A percentile compares a stretch with the other conserved stretches of the same genome.
Evolutionary conservation across 2,113 vertebrate species (phyloP).

Genomic region (Gallinago media): DNA sequence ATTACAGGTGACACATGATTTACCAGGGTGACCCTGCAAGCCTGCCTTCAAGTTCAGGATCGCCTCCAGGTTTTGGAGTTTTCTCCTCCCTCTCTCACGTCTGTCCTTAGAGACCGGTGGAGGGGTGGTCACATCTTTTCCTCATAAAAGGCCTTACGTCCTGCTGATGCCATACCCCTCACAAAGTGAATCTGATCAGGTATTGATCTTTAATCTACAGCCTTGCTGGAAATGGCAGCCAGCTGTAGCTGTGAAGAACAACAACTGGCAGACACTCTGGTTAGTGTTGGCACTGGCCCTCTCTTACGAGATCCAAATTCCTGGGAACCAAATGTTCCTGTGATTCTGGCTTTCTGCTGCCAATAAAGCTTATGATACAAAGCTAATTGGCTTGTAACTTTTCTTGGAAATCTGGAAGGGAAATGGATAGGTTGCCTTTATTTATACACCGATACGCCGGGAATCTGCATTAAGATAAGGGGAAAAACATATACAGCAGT

Average conservation of each 20-base stretch:
- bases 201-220: slow-evolving; percentile 53
- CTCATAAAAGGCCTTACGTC: neutral
- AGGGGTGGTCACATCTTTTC: neutral
- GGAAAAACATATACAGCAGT: neutral
- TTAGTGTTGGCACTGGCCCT: slow-evolving; percentile 72
- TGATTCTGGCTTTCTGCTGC: slow-evolving; percentile 78
- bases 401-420: slow-evolving; percentile 75
- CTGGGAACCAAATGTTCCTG: slow-evolving; percentile 82
- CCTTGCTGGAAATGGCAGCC: slow-evolving; percentile 68
- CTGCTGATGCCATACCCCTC: slow-evolving; percentile 2
- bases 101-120: neutral
- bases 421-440: slow-evolving; percentile 73
- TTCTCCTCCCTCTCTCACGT: neutral
- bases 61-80: neutral
- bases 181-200: slow-evolving; percentile 33
- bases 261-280: slow-evolving; percentile 76
- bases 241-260: slow-evolving; percentile 78
- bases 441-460: neutral
- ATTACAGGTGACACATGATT: neutral
- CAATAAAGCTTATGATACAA: slow-evolving; percentile 79
- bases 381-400: slow-evolving; percentile 81
- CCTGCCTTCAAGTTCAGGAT: neutral
- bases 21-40: neutral
- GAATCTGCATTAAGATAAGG: slow-evolving; percentile 5
- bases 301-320: slow-evolving; percentile 73